Base-by-base conservation (phyloP, 1,140 invertebrate species). In the Rhopalosiphum maidis region DNA sequence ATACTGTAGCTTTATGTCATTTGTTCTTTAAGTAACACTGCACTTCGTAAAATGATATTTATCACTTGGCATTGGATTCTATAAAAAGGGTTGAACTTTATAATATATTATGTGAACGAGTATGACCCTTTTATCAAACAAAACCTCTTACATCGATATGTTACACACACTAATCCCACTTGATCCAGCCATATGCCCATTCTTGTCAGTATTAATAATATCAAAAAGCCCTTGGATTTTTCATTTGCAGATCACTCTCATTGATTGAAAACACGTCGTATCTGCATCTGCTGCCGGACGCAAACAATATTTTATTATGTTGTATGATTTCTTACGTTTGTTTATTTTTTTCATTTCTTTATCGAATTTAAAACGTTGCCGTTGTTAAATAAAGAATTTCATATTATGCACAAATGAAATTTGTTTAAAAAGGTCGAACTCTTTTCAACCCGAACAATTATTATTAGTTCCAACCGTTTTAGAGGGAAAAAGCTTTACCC, bases 171-270 rank as follows among this genome's bases (percentile, higher is more conserved):
- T 90, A 60, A 68, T 60, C 51, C 54, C 23, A 41, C n/a, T 54
- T 21, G 86, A 35, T 87, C 46, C 46, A 23, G 51, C 88, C 51
- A 90, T 90, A 90, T 60, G 51, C 37, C 35, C 89, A 35, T 41
- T 43, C 37, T 90, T 90, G 54, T 90, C 54, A 41, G 54, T 54
- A 89, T 37, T 35, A 54, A 54, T 89, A 51, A 87, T 88, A 51
- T 88, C 86, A 88, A 88, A 51, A 37, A 89, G 48, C 48, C 48
- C n/a, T 54, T 3, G 48, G 48, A 89, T 35, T 89, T 89, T 89
- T 54, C 87, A 54, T 89, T 89, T 89, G n/a, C 87, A 89, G n/a
- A 54, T 89, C 87, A 89, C 87, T 89, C 48, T 54, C 18, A 35
- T n/a, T 89, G 87, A 89, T 89, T 89, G 35, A 89, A 89, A 54